A percentile compares a stretch with the other conserved stretches of the same genome.
Evolutionary conservation across 2,113 vertebrate species (phyloP).

Genomic region (Prinia subflava): DNA sequence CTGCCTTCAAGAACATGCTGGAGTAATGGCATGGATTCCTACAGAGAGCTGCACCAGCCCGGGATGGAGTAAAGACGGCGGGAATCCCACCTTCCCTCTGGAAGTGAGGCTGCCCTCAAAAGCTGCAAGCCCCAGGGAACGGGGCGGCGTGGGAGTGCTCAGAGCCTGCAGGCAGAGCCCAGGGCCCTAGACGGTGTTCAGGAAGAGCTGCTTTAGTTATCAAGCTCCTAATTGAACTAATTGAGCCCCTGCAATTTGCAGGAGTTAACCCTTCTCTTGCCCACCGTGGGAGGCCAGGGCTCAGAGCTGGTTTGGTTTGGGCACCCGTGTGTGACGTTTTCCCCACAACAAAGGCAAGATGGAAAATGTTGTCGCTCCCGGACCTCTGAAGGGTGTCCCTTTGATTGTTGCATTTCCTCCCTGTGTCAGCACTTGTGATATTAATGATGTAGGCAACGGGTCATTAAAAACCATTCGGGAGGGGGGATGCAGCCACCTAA

Average conservation of each 20-base stretch:
- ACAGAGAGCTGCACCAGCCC: not conserved
- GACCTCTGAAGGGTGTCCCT: conserved; percentile 47
- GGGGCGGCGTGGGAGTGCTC: not conserved
- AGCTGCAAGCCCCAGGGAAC: conserved; percentile 25
- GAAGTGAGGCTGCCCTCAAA: not conserved
- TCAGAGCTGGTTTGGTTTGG: not conserved
- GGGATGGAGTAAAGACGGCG: not conserved
- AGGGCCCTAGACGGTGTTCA: not conserved
- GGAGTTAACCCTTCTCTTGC: conserved; percentile 21
- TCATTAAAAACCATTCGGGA: conserved; percentile 47
- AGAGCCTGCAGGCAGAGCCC: conserved; percentile 33
- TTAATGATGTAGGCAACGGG: conserved; percentile 42
- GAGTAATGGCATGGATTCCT: not conserved
- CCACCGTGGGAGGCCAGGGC: not conserved
- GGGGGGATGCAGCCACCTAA: not conserved
- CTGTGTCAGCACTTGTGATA: conserved; percentile 47
- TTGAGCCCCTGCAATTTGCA: conserved; percentile 41
- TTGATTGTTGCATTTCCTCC: conserved; percentile 51
- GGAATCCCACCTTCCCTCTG: not conserved
- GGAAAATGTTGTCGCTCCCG: not conserved
- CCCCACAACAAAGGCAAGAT: conserved; percentile 43
- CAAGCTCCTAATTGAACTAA: conserved; percentile 56
- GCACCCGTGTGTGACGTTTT: fast-evolving
- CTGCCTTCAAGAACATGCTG: not conserved
- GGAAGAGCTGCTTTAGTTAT: conserved; percentile 35